Percentiles rank a stretch among this genome's conserved stretches.
phyloP scores from a whole-genome alignment of 2,797 vertebrate genomes.

The Ctenosaura bakeri region DNA sequence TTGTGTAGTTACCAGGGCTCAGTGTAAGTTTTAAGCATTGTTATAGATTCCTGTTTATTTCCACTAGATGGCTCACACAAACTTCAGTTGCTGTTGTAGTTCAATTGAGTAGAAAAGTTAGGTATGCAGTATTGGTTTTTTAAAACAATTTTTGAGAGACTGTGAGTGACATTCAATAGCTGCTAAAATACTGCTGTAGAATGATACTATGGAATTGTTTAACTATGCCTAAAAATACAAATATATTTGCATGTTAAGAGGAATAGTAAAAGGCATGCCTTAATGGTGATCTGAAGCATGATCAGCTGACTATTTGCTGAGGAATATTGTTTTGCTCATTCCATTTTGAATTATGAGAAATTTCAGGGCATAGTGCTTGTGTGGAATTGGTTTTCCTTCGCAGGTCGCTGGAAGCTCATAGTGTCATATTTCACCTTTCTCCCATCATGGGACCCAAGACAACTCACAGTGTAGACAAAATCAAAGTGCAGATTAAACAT shows the following conservation, averaged over 20 bases:
- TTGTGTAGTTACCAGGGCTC: neutral
- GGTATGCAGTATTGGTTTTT: neutral
- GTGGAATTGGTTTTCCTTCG: neutral
- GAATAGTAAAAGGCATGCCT: neutral
- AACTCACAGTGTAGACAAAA: too few relatives aligned
- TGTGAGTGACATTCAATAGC: neutral
- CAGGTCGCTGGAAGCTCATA: neutral
- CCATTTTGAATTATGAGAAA: neutral
- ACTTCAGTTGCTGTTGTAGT: neutral
- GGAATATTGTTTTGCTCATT: neutral
- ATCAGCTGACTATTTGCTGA: neutral
- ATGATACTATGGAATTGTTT: neutral
- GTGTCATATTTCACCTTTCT: too few relatives aligned
- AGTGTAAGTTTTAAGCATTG: neutral
- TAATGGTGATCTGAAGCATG: neutral
- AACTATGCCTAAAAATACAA: neutral
- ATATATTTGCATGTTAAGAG: neutral
- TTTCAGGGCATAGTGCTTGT: neutral
- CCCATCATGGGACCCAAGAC: too few relatives aligned
- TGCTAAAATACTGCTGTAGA: neutral
- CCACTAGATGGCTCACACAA: conserved; percentile 52
- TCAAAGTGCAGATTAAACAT: too few relatives aligned
- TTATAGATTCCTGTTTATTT: neutral
- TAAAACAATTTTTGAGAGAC: neutral
- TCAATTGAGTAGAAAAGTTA: neutral